Base-by-base conservation (phyloP, 2,888 invertebrate genomes). In the Tenthredo livida region DNA sequence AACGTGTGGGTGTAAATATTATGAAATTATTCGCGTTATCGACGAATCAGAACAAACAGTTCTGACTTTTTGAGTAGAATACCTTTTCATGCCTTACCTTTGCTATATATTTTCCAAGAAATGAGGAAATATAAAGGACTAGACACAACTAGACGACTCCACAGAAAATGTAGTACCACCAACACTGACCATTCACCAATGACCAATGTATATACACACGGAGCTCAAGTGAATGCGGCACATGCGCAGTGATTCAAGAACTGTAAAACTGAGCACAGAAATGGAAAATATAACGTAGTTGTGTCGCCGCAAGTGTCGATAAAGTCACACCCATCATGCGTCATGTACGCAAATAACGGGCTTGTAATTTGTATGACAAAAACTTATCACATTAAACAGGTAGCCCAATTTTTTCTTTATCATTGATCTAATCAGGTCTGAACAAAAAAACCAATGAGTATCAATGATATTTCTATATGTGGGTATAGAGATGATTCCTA, bases 161-260 rank as follows among this genome's bases (percentile, higher is more conserved):
- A 43, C 25, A 25, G 72, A 9, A 12, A 6, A 17, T 21, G 21
- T 21, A 4, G 33, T 33, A 33, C 33, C 33, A 67, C 67, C 6
- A 25, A 67, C 25, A 67, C 67, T 67, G 33, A 67, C 17, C 43
- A 37, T 12, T 21, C 3, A 73, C 43, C n/a, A 5, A 29, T n/a
- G 72, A 37, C 37, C 37, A 37, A 29, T 29, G 12, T 21, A 21
- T n/a, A n/a, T 43, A 9, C 21, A 73, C 37, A 43, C 72, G 21
- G 3, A 21, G 12, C 72, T 40, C 17, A 12, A 21, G 21, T 12
- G 43, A 73, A 21, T 21, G 72, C 47, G 47, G 47, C 21, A 4
- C 40, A 73, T 73, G 72, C 72, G 72, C 72, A 73, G 4, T 73
- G n/a, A 40, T 67, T 67, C 25, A 15, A 67, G 25, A 67, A 33